Percentiles rank a stretch among this genome's conserved stretches.
Conservation (phyloP, 1,140 invertebrate species). For the Leptopilina clavipes region DNA sequence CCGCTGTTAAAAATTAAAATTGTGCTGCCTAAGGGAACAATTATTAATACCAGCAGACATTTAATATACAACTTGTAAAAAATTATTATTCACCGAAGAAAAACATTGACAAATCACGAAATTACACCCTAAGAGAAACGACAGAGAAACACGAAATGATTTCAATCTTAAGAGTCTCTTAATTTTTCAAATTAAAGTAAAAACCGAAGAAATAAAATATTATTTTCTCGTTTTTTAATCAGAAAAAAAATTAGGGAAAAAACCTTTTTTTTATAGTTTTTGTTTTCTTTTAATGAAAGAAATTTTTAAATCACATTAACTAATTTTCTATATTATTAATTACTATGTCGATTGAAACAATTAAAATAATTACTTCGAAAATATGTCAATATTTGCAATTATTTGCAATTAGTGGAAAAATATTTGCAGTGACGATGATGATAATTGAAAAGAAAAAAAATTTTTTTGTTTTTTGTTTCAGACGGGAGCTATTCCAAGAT, state of each 20-base stretch:
- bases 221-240: too few relatives aligned
- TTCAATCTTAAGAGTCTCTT: background rate
- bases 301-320: too few relatives aligned
- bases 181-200: background rate
- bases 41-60: background rate
- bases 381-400: too few relatives aligned
- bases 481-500: slow-evolving; percentile 45
- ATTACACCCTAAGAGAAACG: slow-evolving; percentile 19
- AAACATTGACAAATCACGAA: slow-evolving; percentile 39
- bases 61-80: background rate
- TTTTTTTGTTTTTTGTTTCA: slow-evolving; percentile 48
- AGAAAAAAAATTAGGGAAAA: too few relatives aligned
- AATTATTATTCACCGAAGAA: background rate
- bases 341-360: too few relatives aligned
- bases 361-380: too few relatives aligned
- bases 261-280: too few relatives aligned
- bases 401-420: too few relatives aligned
- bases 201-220: background rate
- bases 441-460: slow-evolving; percentile 2
- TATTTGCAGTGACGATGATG: too few relatives aligned
- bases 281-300: too few relatives aligned
- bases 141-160: background rate
- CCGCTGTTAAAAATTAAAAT: background rate
- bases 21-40: background rate
- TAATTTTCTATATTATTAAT: too few relatives aligned